phyloP scores from a whole-genome alignment of 2,888 invertebrate species.

The Aplocera efformata region DNA sequence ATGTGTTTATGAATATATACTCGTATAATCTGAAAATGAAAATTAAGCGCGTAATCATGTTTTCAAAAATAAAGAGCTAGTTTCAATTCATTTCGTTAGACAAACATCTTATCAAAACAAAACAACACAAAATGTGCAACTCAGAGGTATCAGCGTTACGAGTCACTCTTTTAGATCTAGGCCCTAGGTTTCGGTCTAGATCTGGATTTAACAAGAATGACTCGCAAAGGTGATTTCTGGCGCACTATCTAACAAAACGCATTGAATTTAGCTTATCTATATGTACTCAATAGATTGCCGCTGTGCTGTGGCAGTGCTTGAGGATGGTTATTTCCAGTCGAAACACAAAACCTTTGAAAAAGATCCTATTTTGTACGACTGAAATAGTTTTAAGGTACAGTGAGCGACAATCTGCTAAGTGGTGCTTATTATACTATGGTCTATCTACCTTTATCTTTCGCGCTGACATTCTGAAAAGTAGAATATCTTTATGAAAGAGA shows the following conservation, averaged over 20 bases:
- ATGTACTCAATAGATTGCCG: conserved; percentile 7
- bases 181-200: conserved; percentile 12
- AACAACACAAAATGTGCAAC: conserved; percentile 6
- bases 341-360: neutral
- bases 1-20: too few species aligned
- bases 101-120: conserved; percentile 5
- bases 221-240: conserved; percentile 1
- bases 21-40: conserved; percentile 6
- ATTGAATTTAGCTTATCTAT: conserved; percentile 7
- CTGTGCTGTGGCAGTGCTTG: neutral
- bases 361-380: too few species aligned
- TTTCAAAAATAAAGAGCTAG: conserved; percentile 5
- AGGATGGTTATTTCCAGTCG: neutral
- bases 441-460: conserved; percentile 7
- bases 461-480: conserved; percentile 1
- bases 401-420: conserved; percentile 1
- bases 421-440: conserved; percentile 12
- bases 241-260: conserved; percentile 10
- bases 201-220: conserved; percentile 1
- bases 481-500: conserved; percentile 2
- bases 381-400: neutral
- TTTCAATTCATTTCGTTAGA: conserved; percentile 12
- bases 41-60: conserved; percentile 4
- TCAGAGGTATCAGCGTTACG: neutral
- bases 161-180: conserved; percentile 1